Evolutionary conservation across 1,140 invertebrate genomes (phyloP), one percentile per base, ranked within the genome.

Genomic region (Leptestheria dahalacensis): DNA sequence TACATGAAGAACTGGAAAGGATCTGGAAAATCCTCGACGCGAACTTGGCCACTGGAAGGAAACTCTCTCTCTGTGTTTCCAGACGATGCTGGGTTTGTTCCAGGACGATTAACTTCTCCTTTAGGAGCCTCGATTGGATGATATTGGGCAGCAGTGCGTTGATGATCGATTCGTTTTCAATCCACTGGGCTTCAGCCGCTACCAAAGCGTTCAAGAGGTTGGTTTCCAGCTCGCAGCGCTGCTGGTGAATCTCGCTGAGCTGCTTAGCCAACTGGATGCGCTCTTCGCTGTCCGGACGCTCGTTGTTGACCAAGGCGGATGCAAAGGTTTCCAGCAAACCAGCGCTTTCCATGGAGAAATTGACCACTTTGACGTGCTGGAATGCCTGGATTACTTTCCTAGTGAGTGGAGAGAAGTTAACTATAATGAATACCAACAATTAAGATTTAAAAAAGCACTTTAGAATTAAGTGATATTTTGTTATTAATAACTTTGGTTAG

Each of bases 151-250:
- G 18, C 11, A 60, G 29, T 1, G 49, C 26, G 1, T 48, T 60
- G n/a, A 60, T 52, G 15, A 60, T 49, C 12, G 58, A 25, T 25
- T 60, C 58, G 18, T 60, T 52, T 33, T 60, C 48, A 18, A 60
- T 52, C 58, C 49, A 60, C 15, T 60, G 21, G 6, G n/a, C 25
- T 0, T 49, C 58, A n/a, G 47, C 26, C n/a, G 25, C 29, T 2
- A 29, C 29, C 23, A 60, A n/a, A 12, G 51, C 18, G 11, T 28
- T 60, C 21, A 60, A 41, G 4, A 60, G 26, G 52, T 33, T 60
- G 29, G 21, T 21, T 12, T 60, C 58, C 28, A 29, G 29, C 15
- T 60, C 58, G 28, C 41, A 48, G 3, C 21, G 51, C 33, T 60
- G 58, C 23, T 28, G 12, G 26, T 26, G 49, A 9, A 60, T n/a